Percentiles rank a stretch among this genome's conserved stretches.
phyloP scores from a whole-genome alignment of 2,797 vertebrate genomes.

The Vespertilio murinus region DNA sequence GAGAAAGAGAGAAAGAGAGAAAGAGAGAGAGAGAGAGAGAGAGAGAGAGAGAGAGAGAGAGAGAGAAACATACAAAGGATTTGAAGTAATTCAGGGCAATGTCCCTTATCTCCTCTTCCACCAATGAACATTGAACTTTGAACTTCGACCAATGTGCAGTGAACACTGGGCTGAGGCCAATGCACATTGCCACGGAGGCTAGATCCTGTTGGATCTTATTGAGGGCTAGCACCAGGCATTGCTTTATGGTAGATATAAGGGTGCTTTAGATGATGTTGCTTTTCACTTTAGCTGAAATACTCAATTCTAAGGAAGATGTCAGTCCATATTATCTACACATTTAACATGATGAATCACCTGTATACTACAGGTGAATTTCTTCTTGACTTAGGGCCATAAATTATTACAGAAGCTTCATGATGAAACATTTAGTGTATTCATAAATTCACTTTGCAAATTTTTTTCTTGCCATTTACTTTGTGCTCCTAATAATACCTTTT shows the following conservation, averaged over 20 bases:
- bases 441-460: background rate
- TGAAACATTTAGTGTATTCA: background rate
- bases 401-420: background rate
- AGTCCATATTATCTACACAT: background rate
- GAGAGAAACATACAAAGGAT: too few relatives aligned
- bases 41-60: background rate
- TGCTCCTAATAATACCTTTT: background rate
- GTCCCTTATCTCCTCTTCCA: accelerated
- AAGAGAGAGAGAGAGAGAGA: background rate
- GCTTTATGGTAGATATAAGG: background rate
- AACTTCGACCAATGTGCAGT: too few relatives aligned
- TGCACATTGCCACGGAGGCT: too few relatives aligned
- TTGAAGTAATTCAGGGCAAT: background rate
- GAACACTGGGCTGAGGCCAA: too few relatives aligned
- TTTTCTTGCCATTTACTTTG: background rate
- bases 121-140: too few relatives aligned
- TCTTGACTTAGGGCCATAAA: background rate
- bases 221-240: background rate
- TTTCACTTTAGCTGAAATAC: background rate
- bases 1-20: too few relatives aligned
- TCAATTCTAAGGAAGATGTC: background rate
- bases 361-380: background rate
- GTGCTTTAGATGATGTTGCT: background rate
- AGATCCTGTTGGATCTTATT: background rate
- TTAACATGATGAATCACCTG: background rate